Conservation (phyloP, 37 sponge, comb jelly and placozoan species). For the Cliona cf. orientalis region DNA sequence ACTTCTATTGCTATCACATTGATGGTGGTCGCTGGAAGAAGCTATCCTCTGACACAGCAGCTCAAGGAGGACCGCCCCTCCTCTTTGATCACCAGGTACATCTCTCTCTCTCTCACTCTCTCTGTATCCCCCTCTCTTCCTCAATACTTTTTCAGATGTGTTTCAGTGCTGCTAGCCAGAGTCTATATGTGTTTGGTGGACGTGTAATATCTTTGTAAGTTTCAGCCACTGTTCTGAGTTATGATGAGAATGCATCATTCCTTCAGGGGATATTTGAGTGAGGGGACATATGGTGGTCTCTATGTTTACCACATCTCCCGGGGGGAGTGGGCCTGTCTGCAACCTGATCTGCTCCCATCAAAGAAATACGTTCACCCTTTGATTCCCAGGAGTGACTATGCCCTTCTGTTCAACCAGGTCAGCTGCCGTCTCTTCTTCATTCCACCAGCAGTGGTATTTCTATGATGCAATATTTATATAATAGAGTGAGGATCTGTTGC, state of each 20-base stretch:
- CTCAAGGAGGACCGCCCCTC: constrained; percentile 73
- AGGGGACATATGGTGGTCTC: constrained; percentile 44
- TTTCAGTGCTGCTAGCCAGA: neutral
- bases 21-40: constrained; percentile 26
- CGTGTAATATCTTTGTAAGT: neutral
- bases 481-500: neutral
- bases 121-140: neutral
- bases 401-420: constrained; percentile 67
- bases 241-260: no score
- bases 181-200: neutral
- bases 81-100: constrained; percentile 83
- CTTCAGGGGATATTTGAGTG: neutral
- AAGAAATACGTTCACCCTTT: neutral
- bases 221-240: neutral
- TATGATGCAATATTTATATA: neutral
- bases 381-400: constrained; percentile 62
- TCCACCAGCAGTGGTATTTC: neutral
- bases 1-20: constrained; percentile 56
- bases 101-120: neutral
- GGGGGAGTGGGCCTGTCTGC: constrained; percentile 42
- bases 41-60: constrained; percentile 51
- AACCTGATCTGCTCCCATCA: neutral
- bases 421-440: neutral
- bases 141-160: neutral
- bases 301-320: constrained; percentile 40